Percentiles rank a stretch among this genome's conserved stretches.
Evolutionary conservation across 2,888 invertebrate species (phyloP).

Genomic region (Bruchidius siliquastri): DNA sequence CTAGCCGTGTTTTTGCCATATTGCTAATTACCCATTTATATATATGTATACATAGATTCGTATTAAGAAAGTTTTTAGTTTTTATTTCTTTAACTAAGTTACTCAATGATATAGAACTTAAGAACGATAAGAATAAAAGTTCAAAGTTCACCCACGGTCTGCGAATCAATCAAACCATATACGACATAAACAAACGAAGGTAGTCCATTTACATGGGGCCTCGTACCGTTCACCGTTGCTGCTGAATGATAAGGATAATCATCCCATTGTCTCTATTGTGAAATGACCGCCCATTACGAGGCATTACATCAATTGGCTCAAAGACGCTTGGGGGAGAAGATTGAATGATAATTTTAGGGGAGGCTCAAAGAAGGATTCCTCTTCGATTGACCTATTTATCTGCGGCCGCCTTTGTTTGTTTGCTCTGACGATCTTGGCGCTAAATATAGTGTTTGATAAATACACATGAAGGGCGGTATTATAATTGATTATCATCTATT

Average conservation of each 20-base stretch:
- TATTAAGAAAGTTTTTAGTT: no score
- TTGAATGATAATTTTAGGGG: background rate
- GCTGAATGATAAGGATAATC: constrained; percentile 16
- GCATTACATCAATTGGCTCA: constrained; percentile 9
- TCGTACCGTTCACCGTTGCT: background rate
- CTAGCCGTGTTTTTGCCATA: no score
- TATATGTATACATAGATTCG: no score
- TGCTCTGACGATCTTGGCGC: background rate
- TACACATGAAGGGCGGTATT: background rate
- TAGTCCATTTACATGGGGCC: background rate
- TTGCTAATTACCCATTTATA: no score
- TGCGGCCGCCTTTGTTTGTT: background rate
- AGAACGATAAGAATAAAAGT: background rate
- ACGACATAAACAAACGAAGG: background rate
- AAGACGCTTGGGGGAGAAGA: background rate
- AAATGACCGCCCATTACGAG: constrained; percentile 29
- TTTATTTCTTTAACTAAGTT: no score
- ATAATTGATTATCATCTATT: background rate
- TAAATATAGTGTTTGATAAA: background rate
- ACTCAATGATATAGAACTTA: no score
- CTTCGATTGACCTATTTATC: background rate
- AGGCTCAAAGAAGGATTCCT: background rate
- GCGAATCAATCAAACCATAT: background rate
- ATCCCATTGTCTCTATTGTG: constrained; percentile 32
- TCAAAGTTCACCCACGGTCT: background rate